Evolutionary conservation across 2,797 vertebrate genomes (phyloP).

Genomic region (Argyrosomus regius): DNA sequence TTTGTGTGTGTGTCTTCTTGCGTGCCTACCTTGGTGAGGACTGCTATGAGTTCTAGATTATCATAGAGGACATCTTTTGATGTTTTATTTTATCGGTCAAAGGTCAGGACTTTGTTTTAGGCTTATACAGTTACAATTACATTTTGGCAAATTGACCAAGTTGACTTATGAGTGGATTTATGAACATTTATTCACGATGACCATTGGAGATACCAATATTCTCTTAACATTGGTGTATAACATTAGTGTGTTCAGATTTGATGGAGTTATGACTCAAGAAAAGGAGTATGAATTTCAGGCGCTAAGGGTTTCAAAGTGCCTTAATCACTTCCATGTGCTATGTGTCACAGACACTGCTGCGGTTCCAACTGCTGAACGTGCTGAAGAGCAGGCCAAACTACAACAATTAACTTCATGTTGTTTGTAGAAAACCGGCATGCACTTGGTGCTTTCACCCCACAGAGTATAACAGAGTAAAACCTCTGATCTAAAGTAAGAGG

Average conservation of each 20-base stretch:
- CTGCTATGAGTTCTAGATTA: not conserved
- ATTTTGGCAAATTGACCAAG: not conserved
- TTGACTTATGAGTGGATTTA: not conserved
- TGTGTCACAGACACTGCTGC: too few relatives aligned
- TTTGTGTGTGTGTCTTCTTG: not conserved
- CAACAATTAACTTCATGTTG: too few relatives aligned
- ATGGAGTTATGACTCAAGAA: too few relatives aligned
- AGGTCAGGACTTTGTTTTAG: not conserved
- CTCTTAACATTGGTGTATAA: too few relatives aligned
- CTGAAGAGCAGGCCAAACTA: too few relatives aligned
- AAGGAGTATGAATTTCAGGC: too few relatives aligned
- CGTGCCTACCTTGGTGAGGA: not conserved
- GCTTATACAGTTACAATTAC: not conserved
- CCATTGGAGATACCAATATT: too few relatives aligned
- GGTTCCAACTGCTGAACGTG: too few relatives aligned
- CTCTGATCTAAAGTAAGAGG: not conserved
- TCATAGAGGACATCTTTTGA: not conserved
- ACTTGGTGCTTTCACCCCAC: not conserved
- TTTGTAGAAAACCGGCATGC: not conserved
- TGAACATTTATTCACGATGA: too few relatives aligned
- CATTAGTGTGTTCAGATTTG: too few relatives aligned
- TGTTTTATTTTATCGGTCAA: not conserved
- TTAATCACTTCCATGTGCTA: too few relatives aligned
- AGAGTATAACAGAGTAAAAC: not conserved
- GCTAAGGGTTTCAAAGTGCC: too few relatives aligned